Percentiles rank a stretch among this genome's conserved stretches.
Evolutionary conservation across 1,140 invertebrate genomes (phyloP).

Genomic region (Arion vulgaris): DNA sequence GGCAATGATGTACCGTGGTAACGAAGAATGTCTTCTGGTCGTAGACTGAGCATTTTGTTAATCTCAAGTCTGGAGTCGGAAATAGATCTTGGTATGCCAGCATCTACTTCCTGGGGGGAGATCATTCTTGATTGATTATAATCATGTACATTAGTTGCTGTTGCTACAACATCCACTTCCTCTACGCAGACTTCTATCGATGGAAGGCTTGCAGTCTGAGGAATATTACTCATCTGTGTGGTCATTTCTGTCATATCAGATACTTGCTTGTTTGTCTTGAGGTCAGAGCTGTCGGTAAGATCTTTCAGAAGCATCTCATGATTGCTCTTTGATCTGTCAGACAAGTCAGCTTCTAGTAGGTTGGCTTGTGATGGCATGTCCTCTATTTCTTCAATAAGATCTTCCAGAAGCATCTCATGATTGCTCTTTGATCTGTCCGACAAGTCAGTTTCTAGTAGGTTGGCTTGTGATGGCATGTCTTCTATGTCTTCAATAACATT

Average conservation of each 20-base stretch:
- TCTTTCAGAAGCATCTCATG: too few relatives aligned
- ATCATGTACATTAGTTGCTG: neutral
- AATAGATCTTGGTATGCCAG: slow-evolving; percentile 5
- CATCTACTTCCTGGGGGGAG: neutral
- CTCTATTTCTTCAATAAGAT: neutral
- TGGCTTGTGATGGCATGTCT: neutral
- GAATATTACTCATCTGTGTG: neutral
- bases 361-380: neutral
- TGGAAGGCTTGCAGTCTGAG: neutral
- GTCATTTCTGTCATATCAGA: neutral
- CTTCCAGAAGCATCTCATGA: too few relatives aligned
- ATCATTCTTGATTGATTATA: neutral
- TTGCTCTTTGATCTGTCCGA: too few relatives aligned
- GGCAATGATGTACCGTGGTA: slow-evolving; percentile 32
- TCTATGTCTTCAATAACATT: neutral
- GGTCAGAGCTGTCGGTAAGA: neutral
- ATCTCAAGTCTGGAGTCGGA: slow-evolving; percentile 29
- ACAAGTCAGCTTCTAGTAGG: neutral
- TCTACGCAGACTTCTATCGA: slow-evolving; percentile 1
- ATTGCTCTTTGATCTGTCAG: too few relatives aligned
- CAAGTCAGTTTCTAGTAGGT: neutral
- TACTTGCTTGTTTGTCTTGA: neutral
- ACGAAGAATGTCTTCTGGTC: slow-evolving; percentile 29
- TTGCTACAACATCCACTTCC: neutral
- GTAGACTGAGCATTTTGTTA: neutral